phyloP scores from a whole-genome alignment of 2,113 vertebrate species.

The Erinaceus europaeus region DNA sequence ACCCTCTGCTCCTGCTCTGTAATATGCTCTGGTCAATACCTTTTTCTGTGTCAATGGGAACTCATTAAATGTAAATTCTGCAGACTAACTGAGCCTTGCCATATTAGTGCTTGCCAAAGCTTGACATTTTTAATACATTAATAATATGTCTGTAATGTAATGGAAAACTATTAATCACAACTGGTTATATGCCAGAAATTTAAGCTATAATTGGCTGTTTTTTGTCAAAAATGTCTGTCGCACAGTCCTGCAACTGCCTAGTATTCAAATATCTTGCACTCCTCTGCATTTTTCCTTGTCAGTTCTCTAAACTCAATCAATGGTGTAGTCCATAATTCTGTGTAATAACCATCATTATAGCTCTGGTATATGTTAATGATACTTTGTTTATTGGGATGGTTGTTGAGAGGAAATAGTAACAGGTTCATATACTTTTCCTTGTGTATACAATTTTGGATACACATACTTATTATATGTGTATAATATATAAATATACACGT shows the following conservation, averaged over 20 bases:
- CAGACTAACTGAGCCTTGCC: conserved; percentile 77
- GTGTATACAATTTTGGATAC: not conserved
- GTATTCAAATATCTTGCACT: conserved; percentile 82
- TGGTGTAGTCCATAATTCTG: conserved; percentile 79
- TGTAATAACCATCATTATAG: conserved; percentile 82
- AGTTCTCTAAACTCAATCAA: conserved; percentile 76
- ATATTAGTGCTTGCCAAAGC: conserved; percentile 81
- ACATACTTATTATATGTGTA: not conserved
- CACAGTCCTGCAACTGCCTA: conserved; percentile 83
- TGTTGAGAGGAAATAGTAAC: conserved; percentile 38
- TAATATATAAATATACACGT: not conserved
- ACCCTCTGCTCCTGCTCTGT: conserved; percentile 79
- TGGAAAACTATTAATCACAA: conserved; percentile 91
- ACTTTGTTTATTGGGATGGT: conserved; percentile 67
- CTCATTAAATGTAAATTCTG: conserved; percentile 87
- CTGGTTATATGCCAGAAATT: conserved; percentile 88
- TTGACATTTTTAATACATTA: conserved; percentile 90
- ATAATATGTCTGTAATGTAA: conserved; percentile 90
- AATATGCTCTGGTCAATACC: conserved; percentile 82
- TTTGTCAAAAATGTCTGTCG: conserved; percentile 86
- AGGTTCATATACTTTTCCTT: conserved; percentile 31
- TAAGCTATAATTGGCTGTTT: conserved; percentile 90
- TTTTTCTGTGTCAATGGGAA: conserved; percentile 81
- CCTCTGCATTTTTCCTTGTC: conserved; percentile 79
- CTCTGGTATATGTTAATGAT: conserved; percentile 78